Evolutionary conservation across 2,113 vertebrate genomes (phyloP).

Genomic region (Crotophaga sulcirostris): DNA sequence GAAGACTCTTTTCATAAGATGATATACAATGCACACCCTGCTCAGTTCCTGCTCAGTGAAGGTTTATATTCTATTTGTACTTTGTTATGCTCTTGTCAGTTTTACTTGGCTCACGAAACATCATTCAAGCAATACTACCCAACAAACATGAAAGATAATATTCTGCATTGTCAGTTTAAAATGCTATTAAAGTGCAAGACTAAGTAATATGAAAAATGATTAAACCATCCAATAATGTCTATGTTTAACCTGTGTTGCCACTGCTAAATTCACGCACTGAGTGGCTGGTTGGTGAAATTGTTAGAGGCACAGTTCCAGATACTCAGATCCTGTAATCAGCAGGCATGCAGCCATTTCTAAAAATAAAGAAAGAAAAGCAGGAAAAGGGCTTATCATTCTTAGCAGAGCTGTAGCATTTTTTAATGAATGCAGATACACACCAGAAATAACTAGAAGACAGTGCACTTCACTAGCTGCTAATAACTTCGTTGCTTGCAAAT

Average conservation of each 20-base stretch:
- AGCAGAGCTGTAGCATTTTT: background rate
- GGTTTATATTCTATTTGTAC: background rate
- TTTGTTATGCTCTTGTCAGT: background rate
- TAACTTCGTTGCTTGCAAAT: background rate
- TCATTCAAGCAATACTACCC: background rate
- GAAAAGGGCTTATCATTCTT: background rate
- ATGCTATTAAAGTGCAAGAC: background rate
- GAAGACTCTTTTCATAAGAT: background rate
- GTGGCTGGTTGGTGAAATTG: background rate
- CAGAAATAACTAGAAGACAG: background rate
- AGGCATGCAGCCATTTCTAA: background rate
- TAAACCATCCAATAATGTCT: background rate
- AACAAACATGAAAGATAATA: background rate
- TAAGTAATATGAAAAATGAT: background rate
- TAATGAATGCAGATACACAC: background rate
- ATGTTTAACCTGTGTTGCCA: background rate
- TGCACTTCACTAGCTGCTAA: background rate
- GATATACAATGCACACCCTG: background rate
- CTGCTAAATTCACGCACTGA: background rate
- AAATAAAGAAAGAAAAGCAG: background rate
- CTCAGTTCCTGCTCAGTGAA: background rate
- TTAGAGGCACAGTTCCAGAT: background rate
- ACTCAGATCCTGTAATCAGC: background rate
- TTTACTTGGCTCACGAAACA: background rate
- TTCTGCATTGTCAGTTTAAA: background rate